Evolutionary conservation across 2,797 vertebrate species (phyloP).

Genomic region (Gorsachius magnificus): DNA sequence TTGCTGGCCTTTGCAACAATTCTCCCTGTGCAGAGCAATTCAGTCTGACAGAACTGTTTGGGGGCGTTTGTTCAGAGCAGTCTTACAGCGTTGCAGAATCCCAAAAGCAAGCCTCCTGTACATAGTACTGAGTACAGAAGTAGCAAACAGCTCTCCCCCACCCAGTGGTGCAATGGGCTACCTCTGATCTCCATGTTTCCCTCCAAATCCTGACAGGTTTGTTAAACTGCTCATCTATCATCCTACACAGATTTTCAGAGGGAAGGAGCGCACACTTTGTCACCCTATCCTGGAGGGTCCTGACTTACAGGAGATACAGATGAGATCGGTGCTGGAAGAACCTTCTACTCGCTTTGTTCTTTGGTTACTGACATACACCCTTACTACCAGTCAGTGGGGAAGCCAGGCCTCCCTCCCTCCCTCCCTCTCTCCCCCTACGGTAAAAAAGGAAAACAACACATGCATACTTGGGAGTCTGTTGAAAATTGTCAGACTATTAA

Average conservation of each 20-base stretch:
- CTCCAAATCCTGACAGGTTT: not conserved
- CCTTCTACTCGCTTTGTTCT: not conserved
- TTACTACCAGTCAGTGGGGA: not conserved
- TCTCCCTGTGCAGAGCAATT: not conserved
- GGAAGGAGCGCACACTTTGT: not conserved
- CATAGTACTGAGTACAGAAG: accelerated
- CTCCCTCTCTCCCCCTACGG: not conserved
- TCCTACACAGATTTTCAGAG: not conserved
- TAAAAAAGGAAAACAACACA: not conserved
- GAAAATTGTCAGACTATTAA: not conserved
- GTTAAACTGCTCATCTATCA: not conserved
- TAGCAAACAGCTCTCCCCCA: not conserved
- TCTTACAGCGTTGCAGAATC: not conserved
- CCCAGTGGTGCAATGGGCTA: not conserved
- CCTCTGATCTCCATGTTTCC: not conserved
- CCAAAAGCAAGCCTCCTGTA: not conserved
- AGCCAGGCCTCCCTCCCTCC: not conserved
- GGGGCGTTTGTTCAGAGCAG: not conserved
- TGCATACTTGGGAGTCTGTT: not conserved
- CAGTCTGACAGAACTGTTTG: not conserved
- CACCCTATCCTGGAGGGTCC: not conserved
- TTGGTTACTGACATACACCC: not conserved
- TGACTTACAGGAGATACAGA: not conserved
- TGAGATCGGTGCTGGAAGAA: not conserved
- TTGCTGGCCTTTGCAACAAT: not conserved